Evolutionary conservation across 2,888 invertebrate genomes (phyloP).

Genomic region (Tetranychus truncatus): DNA sequence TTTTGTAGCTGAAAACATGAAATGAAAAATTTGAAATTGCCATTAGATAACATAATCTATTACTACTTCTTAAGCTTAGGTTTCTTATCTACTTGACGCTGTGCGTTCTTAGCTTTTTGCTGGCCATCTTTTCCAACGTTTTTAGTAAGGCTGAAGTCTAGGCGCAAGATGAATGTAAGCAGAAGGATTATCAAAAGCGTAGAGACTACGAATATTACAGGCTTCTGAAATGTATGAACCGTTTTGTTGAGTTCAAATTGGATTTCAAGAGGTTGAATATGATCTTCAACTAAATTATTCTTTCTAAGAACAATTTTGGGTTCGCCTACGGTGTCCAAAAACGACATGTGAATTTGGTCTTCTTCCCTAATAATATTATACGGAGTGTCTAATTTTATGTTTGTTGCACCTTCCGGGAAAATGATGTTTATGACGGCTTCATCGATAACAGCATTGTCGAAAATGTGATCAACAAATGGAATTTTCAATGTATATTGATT

Average conservation of each 20-base stretch:
- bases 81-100: no score
- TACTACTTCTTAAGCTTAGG: no score
- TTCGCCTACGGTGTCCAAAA: conserved; percentile 81
- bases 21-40: no score
- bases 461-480: conserved; percentile 86
- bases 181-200: conserved; percentile 71
- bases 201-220: conserved; percentile 66
- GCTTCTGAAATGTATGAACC: conserved; percentile 68
- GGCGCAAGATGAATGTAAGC: conserved; percentile 76
- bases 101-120: conserved; percentile 23
- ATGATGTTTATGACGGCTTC: conserved; percentile 69
- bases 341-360: conserved; percentile 67
- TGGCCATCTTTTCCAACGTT: conserved; percentile 38
- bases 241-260: conserved; percentile 68
- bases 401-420: conserved; percentile 68
- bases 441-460: conserved; percentile 88
- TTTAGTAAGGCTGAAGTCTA: conserved; percentile 15
- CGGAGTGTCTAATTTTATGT: conserved; percentile 60
- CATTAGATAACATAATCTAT: no score
- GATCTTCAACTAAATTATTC: conserved; percentile 76
- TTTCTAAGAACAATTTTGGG: conserved; percentile 64
- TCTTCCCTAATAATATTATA: conserved; percentile 54
- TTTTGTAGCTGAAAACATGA: no score
- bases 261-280: conserved; percentile 81
- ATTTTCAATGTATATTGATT: conserved; percentile 64